These are phyloP conservation scores for Pterocles orientalis DNA, from an alignment of 2,113 vertebrate genomes.

Conservation along the genomic window DNA sequence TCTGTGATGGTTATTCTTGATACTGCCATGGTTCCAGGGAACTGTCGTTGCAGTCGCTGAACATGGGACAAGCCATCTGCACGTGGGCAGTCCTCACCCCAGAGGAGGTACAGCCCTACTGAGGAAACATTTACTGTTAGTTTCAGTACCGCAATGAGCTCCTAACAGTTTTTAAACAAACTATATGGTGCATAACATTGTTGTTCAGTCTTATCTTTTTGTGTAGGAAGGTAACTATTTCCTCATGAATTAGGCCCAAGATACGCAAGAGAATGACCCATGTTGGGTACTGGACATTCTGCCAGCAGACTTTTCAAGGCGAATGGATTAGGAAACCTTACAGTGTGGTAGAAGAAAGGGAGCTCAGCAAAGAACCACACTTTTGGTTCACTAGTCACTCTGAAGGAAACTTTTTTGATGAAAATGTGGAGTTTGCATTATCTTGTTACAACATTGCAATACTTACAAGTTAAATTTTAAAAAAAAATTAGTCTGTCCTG, in stretches of 20 bases:
- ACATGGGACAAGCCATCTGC: rapidly evolving
- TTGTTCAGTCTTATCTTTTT: not conserved
- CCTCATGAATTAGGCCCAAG: not conserved
- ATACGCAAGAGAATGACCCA: rapidly evolving
- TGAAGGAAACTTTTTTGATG: not conserved
- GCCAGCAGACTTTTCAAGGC: not conserved
- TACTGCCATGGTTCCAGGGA: not conserved
- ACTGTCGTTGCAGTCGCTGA: rapidly evolving
- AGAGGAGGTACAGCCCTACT: not conserved
- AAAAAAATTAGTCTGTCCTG: not conserved
- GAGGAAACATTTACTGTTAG: not conserved
- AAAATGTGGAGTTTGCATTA: not conserved
- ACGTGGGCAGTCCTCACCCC: not conserved
- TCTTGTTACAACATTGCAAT: not conserved
- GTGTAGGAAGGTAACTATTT: not conserved
- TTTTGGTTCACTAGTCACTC: not conserved
- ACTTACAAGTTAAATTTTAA: not conserved
- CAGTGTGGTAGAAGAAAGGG: not conserved
- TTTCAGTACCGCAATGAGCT: not conserved
- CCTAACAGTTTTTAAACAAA: not conserved
- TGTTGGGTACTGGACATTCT: not conserved
- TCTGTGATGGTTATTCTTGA: not conserved
- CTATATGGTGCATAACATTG: not conserved
- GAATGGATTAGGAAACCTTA: not conserved
- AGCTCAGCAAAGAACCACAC: not conserved